Evolutionary conservation across 2,888 invertebrate genomes (phyloP).

Genomic region (Hedya salicella): DNA sequence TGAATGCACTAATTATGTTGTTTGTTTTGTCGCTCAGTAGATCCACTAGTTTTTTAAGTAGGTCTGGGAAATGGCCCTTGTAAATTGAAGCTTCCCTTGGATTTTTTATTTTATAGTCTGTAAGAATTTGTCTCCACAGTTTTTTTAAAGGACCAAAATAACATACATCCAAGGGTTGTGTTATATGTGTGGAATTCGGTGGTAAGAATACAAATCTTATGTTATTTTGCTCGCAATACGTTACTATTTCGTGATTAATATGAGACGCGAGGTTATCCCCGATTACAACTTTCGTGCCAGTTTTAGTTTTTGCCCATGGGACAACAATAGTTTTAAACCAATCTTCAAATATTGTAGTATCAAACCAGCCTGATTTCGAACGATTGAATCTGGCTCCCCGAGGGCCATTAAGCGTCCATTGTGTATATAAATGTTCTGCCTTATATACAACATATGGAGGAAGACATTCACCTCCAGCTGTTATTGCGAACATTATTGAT

Average conservation of each 20-base stretch:
- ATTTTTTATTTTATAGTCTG: conserved; percentile 42
- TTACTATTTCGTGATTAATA: conserved; percentile 47
- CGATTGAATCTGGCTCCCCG: conserved; percentile 55
- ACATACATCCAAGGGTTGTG: conserved; percentile 53
- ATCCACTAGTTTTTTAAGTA: conserved; percentile 36
- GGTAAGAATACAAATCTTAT: conserved; percentile 55
- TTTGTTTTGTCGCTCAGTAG: conserved; percentile 44
- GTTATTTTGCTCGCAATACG: conserved; percentile 50
- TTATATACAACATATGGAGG: conserved; percentile 61
- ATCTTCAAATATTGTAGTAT: conserved; percentile 50
- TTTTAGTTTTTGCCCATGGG: conserved; percentile 17
- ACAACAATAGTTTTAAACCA: conserved; percentile 46
- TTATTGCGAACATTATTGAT: conserved; percentile 13
- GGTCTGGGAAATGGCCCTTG: conserved; percentile 42
- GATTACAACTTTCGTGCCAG: conserved; percentile 7
- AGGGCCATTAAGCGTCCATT: conserved; percentile 61
- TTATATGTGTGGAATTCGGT: conserved; percentile 52
- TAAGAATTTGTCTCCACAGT: conserved; percentile 45
- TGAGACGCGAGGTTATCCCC: conserved; percentile 21
- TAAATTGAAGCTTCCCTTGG: conserved; percentile 39
- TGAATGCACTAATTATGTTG: conserved; percentile 44
- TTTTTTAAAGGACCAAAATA: conserved; percentile 52
- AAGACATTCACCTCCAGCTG: conserved; percentile 7
- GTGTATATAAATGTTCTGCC: conserved; percentile 53
- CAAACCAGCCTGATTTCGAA: conserved; percentile 57